These are phyloP conservation scores for Drosophila suzukii DNA, from an alignment of 1,140 invertebrate species.

Conservation along the genomic window DNA sequence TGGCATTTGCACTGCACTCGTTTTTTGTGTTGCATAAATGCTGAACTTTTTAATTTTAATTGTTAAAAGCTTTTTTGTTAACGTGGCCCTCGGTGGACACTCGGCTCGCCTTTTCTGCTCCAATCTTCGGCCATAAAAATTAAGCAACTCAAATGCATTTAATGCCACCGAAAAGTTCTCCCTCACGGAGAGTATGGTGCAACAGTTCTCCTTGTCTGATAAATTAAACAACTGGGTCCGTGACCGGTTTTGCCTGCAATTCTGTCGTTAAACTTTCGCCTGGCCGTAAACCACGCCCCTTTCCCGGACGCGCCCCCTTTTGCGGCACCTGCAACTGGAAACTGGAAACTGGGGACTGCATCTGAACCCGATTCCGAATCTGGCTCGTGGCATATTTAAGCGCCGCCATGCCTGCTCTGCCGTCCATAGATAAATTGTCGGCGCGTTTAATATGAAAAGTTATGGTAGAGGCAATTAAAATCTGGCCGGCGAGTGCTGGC, in stretches of 20 bases:
- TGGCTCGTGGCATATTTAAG: constrained; percentile 73
- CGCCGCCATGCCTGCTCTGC: constrained; percentile 65
- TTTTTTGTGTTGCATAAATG: constrained; percentile 64
- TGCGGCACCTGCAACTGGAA: constrained; percentile 45
- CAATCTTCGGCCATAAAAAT: constrained; percentile 50
- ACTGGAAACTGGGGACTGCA: constrained; percentile 32
- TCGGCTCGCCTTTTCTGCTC: constrained; percentile 3
- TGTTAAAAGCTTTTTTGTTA: constrained; percentile 82
- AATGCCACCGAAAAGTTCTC: constrained; percentile 58
- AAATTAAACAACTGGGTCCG: constrained; percentile 70
- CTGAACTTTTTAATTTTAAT: constrained; percentile 84
- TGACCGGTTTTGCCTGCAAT: constrained; percentile 47
- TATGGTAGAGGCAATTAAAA: constrained; percentile 71
- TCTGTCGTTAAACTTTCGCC: constrained; percentile 59
- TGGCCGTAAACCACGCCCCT: constrained; percentile 65
- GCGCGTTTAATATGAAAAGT: constrained; percentile 76
- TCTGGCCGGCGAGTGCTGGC: constrained; percentile 9
- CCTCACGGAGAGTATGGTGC: constrained; percentile 42
- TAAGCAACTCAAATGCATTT: constrained; percentile 77
- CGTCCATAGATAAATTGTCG: constrained; percentile 77
- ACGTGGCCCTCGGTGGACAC: constrained; percentile 27
- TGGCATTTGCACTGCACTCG: constrained; percentile 61
- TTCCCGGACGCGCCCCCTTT: background rate
- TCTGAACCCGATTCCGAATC: constrained; percentile 30
- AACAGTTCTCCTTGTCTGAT: constrained; percentile 74